Evolutionary conservation across 2,797 vertebrate genomes (phyloP), one percentile per base, ranked within the genome.

Genomic region (Cephalopachus bancanus): DNA sequence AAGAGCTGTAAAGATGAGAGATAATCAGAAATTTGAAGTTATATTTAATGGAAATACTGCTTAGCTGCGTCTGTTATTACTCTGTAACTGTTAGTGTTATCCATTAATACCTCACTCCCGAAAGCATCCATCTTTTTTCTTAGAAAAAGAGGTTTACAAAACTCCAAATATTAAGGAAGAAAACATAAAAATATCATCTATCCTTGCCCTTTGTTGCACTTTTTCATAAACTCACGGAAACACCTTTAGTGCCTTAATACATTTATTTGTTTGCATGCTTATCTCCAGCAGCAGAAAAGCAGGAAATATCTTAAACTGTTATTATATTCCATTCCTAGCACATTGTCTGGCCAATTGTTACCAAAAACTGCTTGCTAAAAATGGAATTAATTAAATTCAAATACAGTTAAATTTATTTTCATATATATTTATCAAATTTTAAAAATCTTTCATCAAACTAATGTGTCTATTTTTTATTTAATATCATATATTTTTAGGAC

Each of bases 21-120:
- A 37, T 20, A 60, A 30, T 76, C 62, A 81, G 90, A 94, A 81
- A 89, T 49, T 49, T n/a, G 24, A 67, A 57, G 10, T 81, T 78
- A 37, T 20, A 1, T 19, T 72, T 62, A 84, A 20, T 51, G 53
- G 57, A 74, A 83, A 69, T 80, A 51, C 10, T 51, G 10, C 14
- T 51, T n/a, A 6, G 5, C 12, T n/a, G 17, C 17, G 53, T 75
- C 55, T 62, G 24, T 65, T 74, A 9, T 28, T 26, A 2, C 19
- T 89, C 15, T 86, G 30, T 14, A 26, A 65, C 20, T 60, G 49
- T 28, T 16, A 20, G 51, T 37, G 37, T 3, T 10, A 53, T 14
- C 55, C 11, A 28, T 17, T 53, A 55, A 9, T 5, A 12, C n/a
- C 51, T 67, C 7, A 11, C 12, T 74, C 64, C n/a, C 14, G 10